Percentiles rank a stretch among this genome's conserved stretches.
phyloP scores from a whole-genome alignment of 2,113 vertebrate genomes.

The Baryphthengus martii region DNA sequence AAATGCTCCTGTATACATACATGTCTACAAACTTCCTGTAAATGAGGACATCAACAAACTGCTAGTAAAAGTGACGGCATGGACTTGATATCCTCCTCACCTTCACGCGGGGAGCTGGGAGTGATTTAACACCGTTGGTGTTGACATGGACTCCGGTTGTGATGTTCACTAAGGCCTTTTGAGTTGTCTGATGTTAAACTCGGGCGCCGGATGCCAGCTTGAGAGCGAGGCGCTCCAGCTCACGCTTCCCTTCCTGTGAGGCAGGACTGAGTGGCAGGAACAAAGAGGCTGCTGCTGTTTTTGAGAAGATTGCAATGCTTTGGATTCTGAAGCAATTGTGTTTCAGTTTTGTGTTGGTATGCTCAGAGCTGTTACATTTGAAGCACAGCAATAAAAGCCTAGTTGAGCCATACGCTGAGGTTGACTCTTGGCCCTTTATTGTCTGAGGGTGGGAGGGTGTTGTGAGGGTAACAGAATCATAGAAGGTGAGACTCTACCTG shows the following conservation, averaged over 20 bases:
- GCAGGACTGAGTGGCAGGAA: accelerated
- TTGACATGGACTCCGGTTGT: background rate
- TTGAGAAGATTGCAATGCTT: background rate
- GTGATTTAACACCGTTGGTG: accelerated
- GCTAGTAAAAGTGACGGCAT: background rate
- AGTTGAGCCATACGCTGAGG: accelerated
- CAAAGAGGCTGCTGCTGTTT: background rate
- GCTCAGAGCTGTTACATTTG: background rate
- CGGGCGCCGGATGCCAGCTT: accelerated
- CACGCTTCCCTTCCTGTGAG: accelerated
- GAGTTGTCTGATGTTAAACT: background rate
- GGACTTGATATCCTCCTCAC: background rate
- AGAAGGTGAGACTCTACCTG: background rate
- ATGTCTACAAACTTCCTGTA: background rate
- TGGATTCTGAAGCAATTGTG: accelerated
- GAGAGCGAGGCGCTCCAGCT: background rate
- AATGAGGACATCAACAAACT: background rate
- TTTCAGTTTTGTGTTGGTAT: background rate
- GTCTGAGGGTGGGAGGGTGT: background rate
- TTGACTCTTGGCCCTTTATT: background rate
- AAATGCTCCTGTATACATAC: background rate
- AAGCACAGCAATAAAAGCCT: background rate
- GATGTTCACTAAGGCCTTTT: background rate
- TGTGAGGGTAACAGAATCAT: background rate
- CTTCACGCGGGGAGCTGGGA: background rate